Evolutionary conservation across 2,797 vertebrate species (phyloP), one percentile per base, ranked within the genome.

Genomic region (Labeo calbasu): DNA sequence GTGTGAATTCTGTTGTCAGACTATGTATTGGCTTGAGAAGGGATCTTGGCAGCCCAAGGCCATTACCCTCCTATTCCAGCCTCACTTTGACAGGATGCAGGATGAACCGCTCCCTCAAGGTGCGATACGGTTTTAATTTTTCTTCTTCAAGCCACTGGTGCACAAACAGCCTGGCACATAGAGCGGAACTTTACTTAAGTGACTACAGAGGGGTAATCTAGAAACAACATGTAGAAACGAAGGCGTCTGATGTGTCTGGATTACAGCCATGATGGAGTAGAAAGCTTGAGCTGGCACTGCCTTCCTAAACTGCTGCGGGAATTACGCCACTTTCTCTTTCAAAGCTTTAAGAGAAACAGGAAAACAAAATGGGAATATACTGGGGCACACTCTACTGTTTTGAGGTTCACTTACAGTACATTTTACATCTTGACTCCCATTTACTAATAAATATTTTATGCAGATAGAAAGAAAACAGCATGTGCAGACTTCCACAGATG

Each of bases 181-280:
- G 19, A 32, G 53, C 82, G 13, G 61, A 55, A 43, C 36, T 61
- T 59, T 46, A 40, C 75, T 77, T 57, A 77, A 69, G 72, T 48
- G n/a, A 55, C 72, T 69, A 21, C 50, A 77, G 72, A 57, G 36
- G 59, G 48, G 36, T 66, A 77, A 68, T 84, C 65, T 61, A 51
- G 43, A 77, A 70, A 59, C 66, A 77, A 77, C 32, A 70, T 61
- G 51, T 25, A 51, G 6, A 75, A 76, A 66, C 28, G 1, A 83
- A 77, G 5, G 72, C 36, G 57, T 40, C 53, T 80, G 17, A 61
- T 81, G 40, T 48, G 21, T 75, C 59, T 83, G 81, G 81, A 83
- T 55, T 77, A 61, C 48, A 46, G 73, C 65, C 65, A 77, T 21
- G 51, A 51, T 57, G 9, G 75, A 43, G 61, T 2, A 55, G 50